A percentile compares a stretch with the other conserved stretches of the same genome.
These are phyloP conservation scores for Loris lydekkerianus DNA, from an alignment of 2,797 vertebrate species.

Conservation along the genomic window DNA sequence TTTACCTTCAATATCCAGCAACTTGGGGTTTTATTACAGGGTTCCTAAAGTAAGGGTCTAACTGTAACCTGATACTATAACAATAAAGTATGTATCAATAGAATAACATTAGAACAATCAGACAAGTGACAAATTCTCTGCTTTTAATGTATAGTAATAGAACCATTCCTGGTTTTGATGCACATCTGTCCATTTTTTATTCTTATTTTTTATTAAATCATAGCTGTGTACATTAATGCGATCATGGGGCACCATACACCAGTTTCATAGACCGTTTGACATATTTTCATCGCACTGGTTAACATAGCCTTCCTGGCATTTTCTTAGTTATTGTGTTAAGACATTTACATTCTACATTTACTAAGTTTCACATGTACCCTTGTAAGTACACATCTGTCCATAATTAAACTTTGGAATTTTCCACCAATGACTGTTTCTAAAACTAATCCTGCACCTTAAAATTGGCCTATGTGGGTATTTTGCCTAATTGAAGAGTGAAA, in stretches of 20 bases:
- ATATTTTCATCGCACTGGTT: no score
- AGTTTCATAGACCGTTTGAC: no score
- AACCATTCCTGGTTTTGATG: constrained; percentile 21
- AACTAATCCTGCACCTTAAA: constrained; percentile 46
- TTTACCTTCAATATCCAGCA: neutral
- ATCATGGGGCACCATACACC: no score
- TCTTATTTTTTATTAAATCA: no score
- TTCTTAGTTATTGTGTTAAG: no score
- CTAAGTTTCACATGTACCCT: no score
- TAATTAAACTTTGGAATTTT: constrained; percentile 56
- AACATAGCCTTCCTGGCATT: no score
- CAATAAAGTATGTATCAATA: constrained; percentile 11
- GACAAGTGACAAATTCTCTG: neutral
- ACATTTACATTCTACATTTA: no score
- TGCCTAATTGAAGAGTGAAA: constrained; percentile 41
- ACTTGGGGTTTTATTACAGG: constrained; percentile 5
- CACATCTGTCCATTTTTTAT: neutral
- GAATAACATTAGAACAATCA: neutral
- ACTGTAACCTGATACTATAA: neutral
- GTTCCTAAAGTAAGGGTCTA: neutral
- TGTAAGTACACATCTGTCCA: neutral
- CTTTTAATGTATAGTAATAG: constrained; percentile 18
- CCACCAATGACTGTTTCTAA: constrained; percentile 28
- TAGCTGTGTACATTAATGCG: no score
- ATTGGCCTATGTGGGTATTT: constrained; percentile 11